Base-by-base conservation (phyloP, 2,113 vertebrate genomes). In the Microcebus murinus region DNA sequence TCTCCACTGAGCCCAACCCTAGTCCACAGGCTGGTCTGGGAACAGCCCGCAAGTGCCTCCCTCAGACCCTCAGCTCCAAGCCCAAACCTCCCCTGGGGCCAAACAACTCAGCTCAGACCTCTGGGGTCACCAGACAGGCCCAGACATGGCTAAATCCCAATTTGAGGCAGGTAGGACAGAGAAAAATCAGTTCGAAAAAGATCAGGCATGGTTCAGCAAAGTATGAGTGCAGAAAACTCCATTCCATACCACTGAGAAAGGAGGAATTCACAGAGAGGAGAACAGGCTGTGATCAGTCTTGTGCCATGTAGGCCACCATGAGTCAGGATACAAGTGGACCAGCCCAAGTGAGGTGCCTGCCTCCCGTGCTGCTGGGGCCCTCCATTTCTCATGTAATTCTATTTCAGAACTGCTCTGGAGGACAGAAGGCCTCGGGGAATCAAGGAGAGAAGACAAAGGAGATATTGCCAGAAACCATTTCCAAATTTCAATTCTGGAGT, bases 121-220 rank as follows among this genome's bases (percentile, higher is more conserved):
- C 48, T 55, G 39, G 18, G n/a, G 34, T 68, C n/a, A 70, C 27
- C 68, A 52, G 36, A 25, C 14, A 89, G 79, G 34, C 34, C 61
- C 39, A 84, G 21, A 18, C 23, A 31, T 42, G 20, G 50, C n/a
- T 65, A 84, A 52, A n/a, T 82, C 87, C 91, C 87, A 36, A 61
- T 25, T 45, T 76, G 86, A 55, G 27, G 34, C 14, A 67, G 18
- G 50, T 34, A 27, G 34, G 59, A 79, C 73, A 31, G 42, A 79
- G 45, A 90, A 91, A 91, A 92, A 68, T 36, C n/a, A 17, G 79
- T 63, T 82, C n/a, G 25, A 67, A 45, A 95, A 81, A 83, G 31
- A 79, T 73, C 17, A 61, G 55, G 34, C 52, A 86, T 42, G 39
- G 36, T 80, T 90, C 84, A 80, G 83, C 39, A 85, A 4, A 80